A percentile compares a stretch with the other conserved stretches of the same genome.
phyloP scores from a whole-genome alignment of 2,797 vertebrate species.

The Momotus momota region DNA sequence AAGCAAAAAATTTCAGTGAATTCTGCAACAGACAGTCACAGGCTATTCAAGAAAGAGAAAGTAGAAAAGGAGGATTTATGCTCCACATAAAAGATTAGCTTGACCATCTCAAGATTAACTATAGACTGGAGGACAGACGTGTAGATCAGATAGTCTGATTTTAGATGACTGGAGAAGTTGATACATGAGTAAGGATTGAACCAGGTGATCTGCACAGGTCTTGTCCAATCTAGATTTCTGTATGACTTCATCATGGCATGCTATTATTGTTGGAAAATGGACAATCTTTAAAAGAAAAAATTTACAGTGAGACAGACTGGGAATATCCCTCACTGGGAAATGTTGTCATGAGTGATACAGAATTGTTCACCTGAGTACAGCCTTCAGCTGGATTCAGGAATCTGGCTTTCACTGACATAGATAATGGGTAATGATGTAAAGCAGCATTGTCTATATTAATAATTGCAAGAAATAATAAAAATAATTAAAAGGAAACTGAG shows the following conservation, averaged over 20 bases:
- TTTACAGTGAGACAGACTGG: neutral
- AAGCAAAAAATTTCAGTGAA: neutral
- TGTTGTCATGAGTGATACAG: neutral
- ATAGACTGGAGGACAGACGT: neutral
- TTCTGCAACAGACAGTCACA: neutral
- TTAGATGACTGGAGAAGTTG: neutral
- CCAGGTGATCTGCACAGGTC: neutral
- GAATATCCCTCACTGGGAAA: neutral
- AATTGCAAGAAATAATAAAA: neutral
- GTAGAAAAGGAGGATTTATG: fast-evolving
- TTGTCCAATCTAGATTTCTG: neutral
- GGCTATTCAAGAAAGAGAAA: neutral
- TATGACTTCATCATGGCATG: neutral
- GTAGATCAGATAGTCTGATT: neutral
- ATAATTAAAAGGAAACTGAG: neutral
- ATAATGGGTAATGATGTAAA: neutral
- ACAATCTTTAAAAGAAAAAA: neutral
- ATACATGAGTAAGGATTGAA: neutral
- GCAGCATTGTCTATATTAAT: neutral
- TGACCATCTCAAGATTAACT: neutral
- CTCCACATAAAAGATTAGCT: neutral
- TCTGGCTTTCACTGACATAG: neutral
- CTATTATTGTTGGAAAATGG: neutral
- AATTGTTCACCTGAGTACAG: neutral
- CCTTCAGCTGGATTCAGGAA: neutral